These are phyloP conservation scores for Cacatua alba DNA, from an alignment of 2,113 vertebrate genomes.

Conservation along the genomic window DNA sequence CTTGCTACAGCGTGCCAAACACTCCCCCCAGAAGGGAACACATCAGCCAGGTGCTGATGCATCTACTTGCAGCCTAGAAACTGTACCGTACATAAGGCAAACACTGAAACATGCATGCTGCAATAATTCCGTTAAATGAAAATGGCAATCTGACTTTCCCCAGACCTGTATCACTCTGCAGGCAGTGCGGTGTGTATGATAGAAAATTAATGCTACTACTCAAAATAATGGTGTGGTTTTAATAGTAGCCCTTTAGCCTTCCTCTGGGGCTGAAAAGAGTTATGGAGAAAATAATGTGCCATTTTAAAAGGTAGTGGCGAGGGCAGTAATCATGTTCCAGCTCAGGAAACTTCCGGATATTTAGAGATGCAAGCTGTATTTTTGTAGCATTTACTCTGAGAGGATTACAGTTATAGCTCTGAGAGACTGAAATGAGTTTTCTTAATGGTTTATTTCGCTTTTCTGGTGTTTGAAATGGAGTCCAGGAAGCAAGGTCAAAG, in stretches of 20 bases:
- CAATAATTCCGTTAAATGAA: not conserved
- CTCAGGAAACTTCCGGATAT: not conserved
- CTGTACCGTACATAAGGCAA: not conserved
- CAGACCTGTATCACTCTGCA: not conserved
- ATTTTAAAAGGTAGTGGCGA: not conserved
- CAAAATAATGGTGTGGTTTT: not conserved
- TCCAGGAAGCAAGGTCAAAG: not conserved
- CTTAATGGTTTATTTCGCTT: not conserved
- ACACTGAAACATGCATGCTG: not conserved
- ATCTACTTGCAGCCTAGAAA: not conserved
- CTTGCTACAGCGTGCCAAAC: not conserved
- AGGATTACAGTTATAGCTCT: not conserved
- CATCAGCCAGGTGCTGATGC: not conserved
- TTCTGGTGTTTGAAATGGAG: not conserved
- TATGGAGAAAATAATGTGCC: not conserved
- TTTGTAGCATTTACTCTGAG: not conserved
- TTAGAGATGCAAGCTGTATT: not conserved
- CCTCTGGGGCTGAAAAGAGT: not conserved
- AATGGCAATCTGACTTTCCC: not conserved
- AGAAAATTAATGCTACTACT: not conserved
- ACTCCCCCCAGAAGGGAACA: not conserved
- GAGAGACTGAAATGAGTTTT: not conserved
- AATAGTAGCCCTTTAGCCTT: not conserved
- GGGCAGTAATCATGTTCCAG: not conserved
- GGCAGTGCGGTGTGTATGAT: not conserved